These are phyloP conservation scores for Melanaphis sacchari DNA, from an alignment of 1,140 invertebrate species.

Conservation along the genomic window DNA sequence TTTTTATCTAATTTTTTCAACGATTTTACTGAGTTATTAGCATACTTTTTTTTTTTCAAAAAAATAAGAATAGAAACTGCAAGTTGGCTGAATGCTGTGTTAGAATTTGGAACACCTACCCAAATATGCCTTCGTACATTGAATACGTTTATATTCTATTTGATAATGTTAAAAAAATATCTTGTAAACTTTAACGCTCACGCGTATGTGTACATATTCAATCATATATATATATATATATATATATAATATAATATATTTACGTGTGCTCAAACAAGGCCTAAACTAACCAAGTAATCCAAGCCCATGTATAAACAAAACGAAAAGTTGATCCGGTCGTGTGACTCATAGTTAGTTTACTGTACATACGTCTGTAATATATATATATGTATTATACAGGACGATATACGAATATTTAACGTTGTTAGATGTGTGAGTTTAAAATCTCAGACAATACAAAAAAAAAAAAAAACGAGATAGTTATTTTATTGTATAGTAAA, in stretches of 20 bases:
- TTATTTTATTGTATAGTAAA: too few species aligned
- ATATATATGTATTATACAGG: too few species aligned
- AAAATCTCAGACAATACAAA: too few species aligned
- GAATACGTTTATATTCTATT: not conserved
- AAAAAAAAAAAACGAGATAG: too few species aligned
- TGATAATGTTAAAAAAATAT: not conserved
- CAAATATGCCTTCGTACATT: not conserved
- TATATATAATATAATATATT: conserved; percentile 9
- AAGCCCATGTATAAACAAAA: not conserved
- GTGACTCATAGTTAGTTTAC: not conserved
- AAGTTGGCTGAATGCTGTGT: not conserved
- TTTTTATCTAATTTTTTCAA: too few species aligned
- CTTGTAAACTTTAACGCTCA: not conserved
- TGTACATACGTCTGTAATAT: too few species aligned
- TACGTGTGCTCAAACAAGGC: not conserved
- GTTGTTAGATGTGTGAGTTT: too few species aligned
- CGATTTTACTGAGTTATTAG: not conserved
- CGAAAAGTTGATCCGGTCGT: not conserved
- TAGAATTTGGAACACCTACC: not conserved
- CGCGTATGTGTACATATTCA: not conserved
- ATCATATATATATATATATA: not conserved
- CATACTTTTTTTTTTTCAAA: not conserved
- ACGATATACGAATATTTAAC: too few species aligned
- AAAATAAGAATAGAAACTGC: not conserved
- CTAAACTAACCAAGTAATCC: not conserved